Base-by-base conservation (phyloP, 2,797 vertebrate genomes). In the Chromis chromis region DNA sequence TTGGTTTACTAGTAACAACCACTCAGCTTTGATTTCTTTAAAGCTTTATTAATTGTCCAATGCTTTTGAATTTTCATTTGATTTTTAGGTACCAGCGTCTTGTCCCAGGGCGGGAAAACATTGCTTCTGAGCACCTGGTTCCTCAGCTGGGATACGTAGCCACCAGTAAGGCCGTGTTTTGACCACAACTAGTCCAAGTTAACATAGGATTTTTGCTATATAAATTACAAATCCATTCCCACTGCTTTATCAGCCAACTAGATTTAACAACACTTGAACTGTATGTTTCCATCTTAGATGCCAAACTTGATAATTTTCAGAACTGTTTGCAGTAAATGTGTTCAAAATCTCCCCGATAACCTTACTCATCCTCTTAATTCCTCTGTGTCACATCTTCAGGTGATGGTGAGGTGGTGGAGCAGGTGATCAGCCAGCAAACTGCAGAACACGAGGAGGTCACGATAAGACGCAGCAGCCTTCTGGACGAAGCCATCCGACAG, bases 81-180 rank as follows among this genome's bases (percentile, higher is more conserved):
- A 36, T 78, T 57, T 95, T 94, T 68, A 95, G 95, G 74, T 98
- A 95, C 79, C 98, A 99, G 83, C 95, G 98, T 80, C 90, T 99
- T 58, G 98, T 99, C 22, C 98, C 98, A 17, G 98, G 98, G 24
- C 94, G 98, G 82, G 98, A 99, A 88, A 98, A 97, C 31, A 96
- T 96, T 78, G 91, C 96, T 55, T 96, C 97, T 33, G 96, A 99
- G 39, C 97, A 99, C 79, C 90, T 99, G 85, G 96, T 99, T 83
- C 98, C 98, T 82, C 97, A 99, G 74, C 93, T 99, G 58, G 98
- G 97, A 89, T 99, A 99, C 25, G 96, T 99, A 70, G 98, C 98
- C 80, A 99, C 96, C 75, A 97, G 98, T 99, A 96, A 94, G 54
- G 6, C 54, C 16, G 49, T 59, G 14, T 22, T 71, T 64, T 70